A percentile compares a stretch with the other conserved stretches of the same genome.
Evolutionary conservation across 2,113 vertebrate species (phyloP).

Genomic region (Passer montanus): DNA sequence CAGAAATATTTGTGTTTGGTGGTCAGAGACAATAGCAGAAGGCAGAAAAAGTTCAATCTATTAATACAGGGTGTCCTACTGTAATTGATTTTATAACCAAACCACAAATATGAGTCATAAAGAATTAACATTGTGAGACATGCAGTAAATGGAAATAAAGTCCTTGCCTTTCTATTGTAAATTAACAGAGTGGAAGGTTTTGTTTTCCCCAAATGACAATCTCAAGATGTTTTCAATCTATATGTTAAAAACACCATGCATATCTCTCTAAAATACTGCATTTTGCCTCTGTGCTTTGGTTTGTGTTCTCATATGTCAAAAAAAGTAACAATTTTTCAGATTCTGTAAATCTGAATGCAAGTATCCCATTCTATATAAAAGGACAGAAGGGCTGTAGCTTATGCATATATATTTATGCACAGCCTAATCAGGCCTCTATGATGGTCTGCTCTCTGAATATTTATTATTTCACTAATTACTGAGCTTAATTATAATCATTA

Average conservation of each 20-base stretch:
- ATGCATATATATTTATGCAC: slow-evolving; percentile 17
- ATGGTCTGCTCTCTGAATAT: slow-evolving; percentile 54
- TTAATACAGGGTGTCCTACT: not conserved
- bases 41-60: not conserved
- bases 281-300: not conserved
- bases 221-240: not conserved
- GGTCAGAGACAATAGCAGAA: not conserved
- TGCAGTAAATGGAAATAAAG: not conserved
- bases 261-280: not conserved
- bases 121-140: not conserved
- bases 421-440: slow-evolving; percentile 25
- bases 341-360: not conserved
- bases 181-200: not conserved
- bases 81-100: not conserved
- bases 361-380: not conserved
- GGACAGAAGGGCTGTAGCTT: not conserved
- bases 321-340: not conserved
- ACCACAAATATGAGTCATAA: not conserved
- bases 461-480: slow-evolving; percentile 67
- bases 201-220: not conserved
- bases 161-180: not conserved
- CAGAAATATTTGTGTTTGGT: not conserved
- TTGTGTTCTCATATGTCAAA: slow-evolving; percentile 11
- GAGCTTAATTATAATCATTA: slow-evolving; percentile 65
- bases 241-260: not conserved